Conservation (phyloP, 2,888 invertebrate genomes). For the Lamproptera curius region DNA sequence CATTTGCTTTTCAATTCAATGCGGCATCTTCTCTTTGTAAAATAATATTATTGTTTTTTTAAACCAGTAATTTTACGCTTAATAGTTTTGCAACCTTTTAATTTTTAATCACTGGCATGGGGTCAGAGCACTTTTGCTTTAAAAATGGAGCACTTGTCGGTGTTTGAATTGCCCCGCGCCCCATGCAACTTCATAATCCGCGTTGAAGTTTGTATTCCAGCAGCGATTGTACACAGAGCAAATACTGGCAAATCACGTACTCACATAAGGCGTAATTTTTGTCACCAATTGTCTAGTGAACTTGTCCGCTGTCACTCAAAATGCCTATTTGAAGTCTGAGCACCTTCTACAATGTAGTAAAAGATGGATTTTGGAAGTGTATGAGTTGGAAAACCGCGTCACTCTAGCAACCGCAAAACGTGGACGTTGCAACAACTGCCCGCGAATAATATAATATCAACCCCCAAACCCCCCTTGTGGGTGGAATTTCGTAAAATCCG, state of each 20-base stretch:
- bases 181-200: neutral
- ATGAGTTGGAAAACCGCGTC: neutral
- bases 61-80: no score
- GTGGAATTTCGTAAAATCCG: no score
- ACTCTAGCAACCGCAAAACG: neutral
- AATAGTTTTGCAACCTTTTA: no score
- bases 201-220: slow-evolving; percentile 1
- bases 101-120: no score
- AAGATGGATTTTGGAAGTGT: neutral
- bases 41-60: no score
- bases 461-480: neutral
- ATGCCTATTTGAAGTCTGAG: neutral
- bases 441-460: neutral
- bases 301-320: neutral
- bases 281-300: neutral
- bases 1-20: no score
- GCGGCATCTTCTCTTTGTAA: no score
- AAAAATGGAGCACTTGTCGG: neutral
- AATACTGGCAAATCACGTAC: neutral
- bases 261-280: neutral
- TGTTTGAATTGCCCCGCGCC: neutral
- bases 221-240: neutral
- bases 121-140: no score
- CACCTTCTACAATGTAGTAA: neutral
- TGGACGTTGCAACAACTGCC: neutral